These are phyloP conservation scores for Clepsis dumicolana DNA, from an alignment of 2,888 invertebrate species.

Conservation along the genomic window DNA sequence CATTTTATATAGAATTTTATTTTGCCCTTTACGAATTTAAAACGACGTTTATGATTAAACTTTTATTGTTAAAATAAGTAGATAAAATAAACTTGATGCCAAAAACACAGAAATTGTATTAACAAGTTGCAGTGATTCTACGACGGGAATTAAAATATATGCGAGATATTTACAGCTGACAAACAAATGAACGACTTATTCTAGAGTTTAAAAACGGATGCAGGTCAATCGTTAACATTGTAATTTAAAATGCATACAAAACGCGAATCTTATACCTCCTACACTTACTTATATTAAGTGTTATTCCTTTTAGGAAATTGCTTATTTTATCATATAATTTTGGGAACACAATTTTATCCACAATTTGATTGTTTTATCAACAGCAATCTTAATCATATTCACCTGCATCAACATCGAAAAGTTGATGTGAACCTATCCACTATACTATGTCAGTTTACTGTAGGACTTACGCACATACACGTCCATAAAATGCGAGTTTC, in stretches of 20 bases:
- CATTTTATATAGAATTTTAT: constrained; percentile 49
- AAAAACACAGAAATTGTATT: constrained; percentile 82
- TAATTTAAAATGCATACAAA: constrained; percentile 57
- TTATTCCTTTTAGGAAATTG: constrained; percentile 65
- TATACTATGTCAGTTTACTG: constrained; percentile 64
- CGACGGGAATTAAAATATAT: constrained; percentile 70
- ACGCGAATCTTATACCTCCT: constrained; percentile 46
- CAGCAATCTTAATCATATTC: constrained; percentile 77
- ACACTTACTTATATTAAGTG: constrained; percentile 61
- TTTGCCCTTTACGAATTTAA: constrained; percentile 46
- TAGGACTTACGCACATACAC: constrained; percentile 59
- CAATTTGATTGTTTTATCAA: constrained; percentile 62
- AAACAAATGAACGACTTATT: constrained; percentile 73
- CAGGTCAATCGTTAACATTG: constrained; percentile 81
- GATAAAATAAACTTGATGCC: constrained; percentile 85
- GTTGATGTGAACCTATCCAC: constrained; percentile 58
- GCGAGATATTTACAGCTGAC: constrained; percentile 82
- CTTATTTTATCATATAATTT: constrained; percentile 58
- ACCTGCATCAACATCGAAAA: constrained; percentile 74
- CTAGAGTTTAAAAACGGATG: constrained; percentile 68
- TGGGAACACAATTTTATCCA: constrained; percentile 69
- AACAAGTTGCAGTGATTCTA: constrained; percentile 77
- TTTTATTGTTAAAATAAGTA: constrained; percentile 86
- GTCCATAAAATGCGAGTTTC: constrained; percentile 65
- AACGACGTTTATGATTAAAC: constrained; percentile 68